Evolutionary conservation across 2,113 vertebrate species (phyloP), one percentile per base, ranked within the genome.

Genomic region (Marcusenius ussheri): DNA sequence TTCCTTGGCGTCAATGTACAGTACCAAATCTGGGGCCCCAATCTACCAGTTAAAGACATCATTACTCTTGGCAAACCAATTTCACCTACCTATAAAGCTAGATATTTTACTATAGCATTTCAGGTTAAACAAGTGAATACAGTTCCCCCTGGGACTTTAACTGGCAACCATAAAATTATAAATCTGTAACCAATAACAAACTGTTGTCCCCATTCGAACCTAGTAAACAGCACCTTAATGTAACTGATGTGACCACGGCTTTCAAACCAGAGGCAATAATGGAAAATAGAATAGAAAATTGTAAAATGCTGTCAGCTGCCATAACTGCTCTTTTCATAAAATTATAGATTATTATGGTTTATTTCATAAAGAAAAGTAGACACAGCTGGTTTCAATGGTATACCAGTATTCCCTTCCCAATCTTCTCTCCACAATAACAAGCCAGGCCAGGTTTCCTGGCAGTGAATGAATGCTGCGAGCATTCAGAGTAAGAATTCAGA

Each of bases 1-100:
- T 0, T 93, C 91, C 66, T 97, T 97, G 0, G 98, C 98, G 0
- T 99, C 98, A 1, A 99, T 95, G 3, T 99, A 99, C 58, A 99
- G 97, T 92, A 99, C 94, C 94, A 99, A 94, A 1, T 97, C 96
- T 39, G 98, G 98, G 86, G 97, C 93, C 0, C 95, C 97, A 0
- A 99, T 99, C 98, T 98, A 80, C 80, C 51, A 45, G 50, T 46
- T 51, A 85, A 47, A 92, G 8, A 90, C 49, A 89, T 3, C 53
- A 21, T 56, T 56, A 56, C 5, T 21, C 53, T 56, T 56, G 53
- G 53, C 77, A 70, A 27, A 70, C 24, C 27, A 70, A 31, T 70
- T 70, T 70, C 31, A 39, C 35, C 74, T 80, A 80, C 17, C 17
- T 80, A 80, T 80, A 42, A 80, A 39, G 74, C 15, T 42, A 80